A percentile compares a stretch with the other conserved stretches of the same genome.
Conservation (phyloP, 2,113 vertebrate genomes). For the Chaetodon trifascialis region DNA sequence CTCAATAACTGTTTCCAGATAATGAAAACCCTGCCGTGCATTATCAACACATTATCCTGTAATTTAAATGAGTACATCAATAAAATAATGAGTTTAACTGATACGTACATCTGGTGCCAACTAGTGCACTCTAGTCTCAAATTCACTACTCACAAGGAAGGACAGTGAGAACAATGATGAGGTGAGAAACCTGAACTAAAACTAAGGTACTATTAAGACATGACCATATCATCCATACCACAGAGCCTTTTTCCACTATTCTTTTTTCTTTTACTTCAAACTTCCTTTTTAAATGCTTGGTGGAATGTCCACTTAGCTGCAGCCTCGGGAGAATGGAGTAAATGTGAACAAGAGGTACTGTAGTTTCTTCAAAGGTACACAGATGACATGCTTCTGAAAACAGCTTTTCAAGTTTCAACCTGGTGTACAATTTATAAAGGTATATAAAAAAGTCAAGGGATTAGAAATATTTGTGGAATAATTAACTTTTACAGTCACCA, state of each 20-base stretch:
- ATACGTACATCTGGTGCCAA: too few relatives aligned
- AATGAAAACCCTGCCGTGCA: too few relatives aligned
- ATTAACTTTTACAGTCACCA: not conserved
- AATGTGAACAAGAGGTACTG: not conserved
- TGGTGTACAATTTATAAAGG: not conserved
- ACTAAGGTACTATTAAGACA: conserved; percentile 1
- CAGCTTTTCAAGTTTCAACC: not conserved
- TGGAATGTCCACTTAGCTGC: not conserved
- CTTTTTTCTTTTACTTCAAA: not conserved
- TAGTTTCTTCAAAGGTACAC: not conserved
- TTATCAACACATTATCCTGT: too few relatives aligned
- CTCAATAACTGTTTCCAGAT: too few relatives aligned
- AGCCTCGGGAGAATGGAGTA: not conserved
- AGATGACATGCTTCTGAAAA: conserved; percentile 21
- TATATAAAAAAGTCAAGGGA: not conserved
- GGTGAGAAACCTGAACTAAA: conserved; percentile 15
- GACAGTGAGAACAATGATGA: conserved; percentile 34
- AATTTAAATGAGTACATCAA: too few relatives aligned
- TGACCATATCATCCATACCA: conserved; percentile 4
- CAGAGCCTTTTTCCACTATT: not conserved
- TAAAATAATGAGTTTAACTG: too few relatives aligned
- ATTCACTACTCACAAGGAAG: conserved; percentile 35
- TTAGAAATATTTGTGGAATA: not conserved
- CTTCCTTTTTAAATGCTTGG: not conserved
- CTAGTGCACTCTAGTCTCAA: conserved; percentile 12